phyloP scores from a whole-genome alignment of 1,140 invertebrate species.

The Drosophila kikkawai region DNA sequence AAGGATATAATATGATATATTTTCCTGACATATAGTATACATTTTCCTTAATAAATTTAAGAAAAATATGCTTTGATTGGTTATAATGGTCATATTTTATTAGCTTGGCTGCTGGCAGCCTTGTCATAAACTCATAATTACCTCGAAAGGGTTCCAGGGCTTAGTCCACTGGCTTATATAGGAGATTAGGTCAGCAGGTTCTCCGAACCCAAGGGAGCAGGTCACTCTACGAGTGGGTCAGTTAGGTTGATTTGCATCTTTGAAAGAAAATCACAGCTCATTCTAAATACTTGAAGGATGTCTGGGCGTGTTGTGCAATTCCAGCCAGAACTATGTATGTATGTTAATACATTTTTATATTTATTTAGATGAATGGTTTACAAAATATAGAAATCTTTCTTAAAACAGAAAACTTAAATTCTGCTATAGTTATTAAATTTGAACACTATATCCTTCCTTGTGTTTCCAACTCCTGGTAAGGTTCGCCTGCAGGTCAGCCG shows the following conservation, averaged over 20 bases:
- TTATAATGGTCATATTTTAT: not conserved
- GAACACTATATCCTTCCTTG: not conserved
- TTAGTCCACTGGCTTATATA: constrained; percentile 16
- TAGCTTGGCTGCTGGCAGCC: not conserved
- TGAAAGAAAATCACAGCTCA: not conserved
- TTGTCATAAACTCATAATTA: constrained; percentile 81
- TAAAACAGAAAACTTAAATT: not conserved
- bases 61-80: too few species aligned
- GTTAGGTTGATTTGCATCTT: constrained; percentile 5
- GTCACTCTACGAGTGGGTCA: constrained; percentile 5
- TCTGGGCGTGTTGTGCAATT: constrained; percentile 2
- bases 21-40: too few species aligned
- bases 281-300: not conserved
- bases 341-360: not conserved
- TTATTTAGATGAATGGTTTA: not conserved
- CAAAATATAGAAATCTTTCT: too few species aligned
- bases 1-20: too few species aligned
- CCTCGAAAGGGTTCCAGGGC: constrained; percentile 37
- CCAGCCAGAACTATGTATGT: too few species aligned
- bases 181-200: constrained; percentile 35
- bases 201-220: constrained; percentile 1
- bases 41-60: too few species aligned
- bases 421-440: not conserved
- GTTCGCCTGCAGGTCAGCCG: constrained; percentile 11
- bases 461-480: not conserved